A percentile compares a stretch with the other conserved stretches of the same genome.
These are phyloP conservation scores for Hafferia zeledoni DNA, from an alignment of 2,797 vertebrate species.

Conservation along the genomic window DNA sequence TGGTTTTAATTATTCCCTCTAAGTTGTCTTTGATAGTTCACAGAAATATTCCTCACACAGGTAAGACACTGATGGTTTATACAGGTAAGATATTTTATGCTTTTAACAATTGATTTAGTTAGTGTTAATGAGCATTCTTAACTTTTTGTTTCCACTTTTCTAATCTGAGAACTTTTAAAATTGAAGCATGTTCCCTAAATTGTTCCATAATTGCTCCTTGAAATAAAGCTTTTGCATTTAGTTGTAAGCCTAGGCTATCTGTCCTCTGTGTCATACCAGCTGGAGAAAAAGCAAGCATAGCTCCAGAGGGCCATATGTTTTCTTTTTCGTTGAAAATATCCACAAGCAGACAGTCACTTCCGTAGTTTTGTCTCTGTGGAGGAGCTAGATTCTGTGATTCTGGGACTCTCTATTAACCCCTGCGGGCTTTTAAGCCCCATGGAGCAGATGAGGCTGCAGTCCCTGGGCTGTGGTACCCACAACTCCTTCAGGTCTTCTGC, in stretches of 20 bases:
- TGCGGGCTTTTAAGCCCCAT: fast-evolving
- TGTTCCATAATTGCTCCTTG: not conserved
- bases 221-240: not conserved
- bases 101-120: not conserved
- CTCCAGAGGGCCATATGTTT: conserved; percentile 53
- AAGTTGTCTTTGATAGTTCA: not conserved
- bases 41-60: not conserved
- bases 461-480: not conserved
- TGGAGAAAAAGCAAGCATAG: conserved; percentile 12
- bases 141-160: not conserved
- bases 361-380: conserved; percentile 13
- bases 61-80: not conserved
- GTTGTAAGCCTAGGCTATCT: not conserved
- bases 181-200: fast-evolving
- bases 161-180: not conserved
- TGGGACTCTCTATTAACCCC: not conserved
- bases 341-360: conserved; percentile 45
- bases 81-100: not conserved
- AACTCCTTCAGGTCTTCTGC: not conserved
- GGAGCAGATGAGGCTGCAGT: not conserved
- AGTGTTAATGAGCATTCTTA: not conserved
- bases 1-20: not conserved
- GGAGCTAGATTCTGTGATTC: not conserved
- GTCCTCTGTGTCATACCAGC: not conserved
- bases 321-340: conserved; percentile 56